These are phyloP conservation scores for Cyanistes caeruleus DNA, from an alignment of 2,113 vertebrate genomes.

Conservation along the genomic window DNA sequence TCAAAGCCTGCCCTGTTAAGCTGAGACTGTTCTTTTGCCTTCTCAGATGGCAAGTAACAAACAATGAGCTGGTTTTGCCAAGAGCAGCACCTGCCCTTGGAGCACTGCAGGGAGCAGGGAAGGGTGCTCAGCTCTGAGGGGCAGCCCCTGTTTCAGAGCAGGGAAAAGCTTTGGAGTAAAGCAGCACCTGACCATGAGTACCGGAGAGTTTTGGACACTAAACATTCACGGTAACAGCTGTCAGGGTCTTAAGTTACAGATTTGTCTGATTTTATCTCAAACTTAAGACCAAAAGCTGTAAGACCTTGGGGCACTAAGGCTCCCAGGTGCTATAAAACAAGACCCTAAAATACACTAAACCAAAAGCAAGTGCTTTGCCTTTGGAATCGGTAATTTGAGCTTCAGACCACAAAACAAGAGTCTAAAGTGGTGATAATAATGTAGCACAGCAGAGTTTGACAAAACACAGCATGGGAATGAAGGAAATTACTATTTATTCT, in stretches of 20 bases:
- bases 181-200: conserved; percentile 29
- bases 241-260: conserved; percentile 34
- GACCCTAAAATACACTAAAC: conserved; percentile 30
- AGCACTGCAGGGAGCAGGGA: not conserved
- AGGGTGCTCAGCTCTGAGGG: not conserved
- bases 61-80: not conserved
- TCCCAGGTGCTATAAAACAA: conserved; percentile 6
- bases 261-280: conserved; percentile 30
- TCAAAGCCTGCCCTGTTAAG: not conserved
- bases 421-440: conserved; percentile 71
- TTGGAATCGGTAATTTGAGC: conserved; percentile 3
- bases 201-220: conserved; percentile 31
- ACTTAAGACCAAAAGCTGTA: conserved; percentile 33
- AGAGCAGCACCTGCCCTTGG: not conserved
- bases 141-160: not conserved
- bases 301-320: not conserved
- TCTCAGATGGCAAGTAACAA: not conserved
- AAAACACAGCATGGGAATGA: conserved; percentile 68
- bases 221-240: not conserved
- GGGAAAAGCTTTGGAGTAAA: conserved; percentile 12
- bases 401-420: conserved; percentile 45
- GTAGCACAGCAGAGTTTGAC: conserved; percentile 69
- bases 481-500: conserved; percentile 73
- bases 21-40: not conserved
- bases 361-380: conserved; percentile 43